Evolutionary conservation across 1,140 invertebrate genomes (phyloP).

Genomic region (Lepidurus packardi): DNA sequence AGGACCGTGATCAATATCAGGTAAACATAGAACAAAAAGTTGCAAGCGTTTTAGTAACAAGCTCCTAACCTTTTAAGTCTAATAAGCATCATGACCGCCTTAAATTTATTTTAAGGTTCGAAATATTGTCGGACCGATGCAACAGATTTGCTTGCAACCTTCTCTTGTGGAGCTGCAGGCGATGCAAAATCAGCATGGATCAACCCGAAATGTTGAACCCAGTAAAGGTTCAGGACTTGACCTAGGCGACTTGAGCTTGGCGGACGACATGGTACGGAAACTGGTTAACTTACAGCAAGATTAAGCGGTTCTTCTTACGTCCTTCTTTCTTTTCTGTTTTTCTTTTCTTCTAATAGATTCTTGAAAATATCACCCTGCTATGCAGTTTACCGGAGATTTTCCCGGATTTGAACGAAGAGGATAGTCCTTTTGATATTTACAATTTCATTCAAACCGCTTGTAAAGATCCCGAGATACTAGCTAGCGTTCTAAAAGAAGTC

Average conservation of each 20-base stretch:
- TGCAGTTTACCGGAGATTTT: neutral
- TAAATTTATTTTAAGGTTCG: neutral
- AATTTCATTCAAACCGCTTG: neutral
- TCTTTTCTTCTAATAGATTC: neutral
- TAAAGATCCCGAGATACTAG: neutral
- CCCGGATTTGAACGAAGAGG: neutral
- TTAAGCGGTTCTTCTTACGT: neutral
- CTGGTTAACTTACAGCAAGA: neutral
- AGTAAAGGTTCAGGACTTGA: neutral
- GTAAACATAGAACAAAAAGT: neutral
- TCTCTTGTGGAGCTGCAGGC: neutral
- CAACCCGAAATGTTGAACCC: neutral
- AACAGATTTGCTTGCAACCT: neutral
- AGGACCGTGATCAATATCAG: neutral
- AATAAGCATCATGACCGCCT: too few species aligned
- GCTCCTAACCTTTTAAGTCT: too few species aligned
- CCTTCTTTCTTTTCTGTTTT: neutral
- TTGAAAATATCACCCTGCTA: neutral
- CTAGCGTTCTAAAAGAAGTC: neutral
- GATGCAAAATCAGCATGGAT: conserved; percentile 1
- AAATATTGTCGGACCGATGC: conserved; percentile 8
- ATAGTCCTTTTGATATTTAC: neutral
- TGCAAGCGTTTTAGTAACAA: neutral
- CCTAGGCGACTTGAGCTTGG: neutral
- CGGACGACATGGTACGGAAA: neutral